These are phyloP conservation scores for Actinia equina DNA, from an alignment of 64 coral and sea anemone genomes.

Conservation along the genomic window DNA sequence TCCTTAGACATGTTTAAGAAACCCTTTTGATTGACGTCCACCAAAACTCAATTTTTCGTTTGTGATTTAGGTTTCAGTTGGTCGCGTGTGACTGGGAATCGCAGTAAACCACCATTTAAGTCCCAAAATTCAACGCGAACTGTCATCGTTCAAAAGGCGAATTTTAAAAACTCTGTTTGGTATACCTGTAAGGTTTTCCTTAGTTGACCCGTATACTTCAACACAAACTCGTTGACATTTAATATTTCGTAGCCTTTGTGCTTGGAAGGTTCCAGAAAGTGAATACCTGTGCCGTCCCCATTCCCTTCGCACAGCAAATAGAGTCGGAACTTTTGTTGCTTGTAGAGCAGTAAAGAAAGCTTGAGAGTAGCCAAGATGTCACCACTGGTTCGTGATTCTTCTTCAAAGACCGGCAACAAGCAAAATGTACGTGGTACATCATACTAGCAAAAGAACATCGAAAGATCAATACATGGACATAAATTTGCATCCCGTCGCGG, in stretches of 20 bases:
- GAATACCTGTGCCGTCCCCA: conserved; percentile 51
- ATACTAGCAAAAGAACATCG: conserved; percentile 3
- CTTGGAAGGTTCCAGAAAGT: conserved; percentile 49
- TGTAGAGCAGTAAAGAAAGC: neutral
- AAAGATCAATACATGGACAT: neutral
- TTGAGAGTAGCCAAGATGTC: conserved; percentile 4
- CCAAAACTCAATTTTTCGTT: too few relatives aligned
- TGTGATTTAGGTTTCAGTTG: too few relatives aligned
- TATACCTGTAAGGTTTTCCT: conserved; percentile 14
- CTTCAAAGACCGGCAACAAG: conserved; percentile 42
- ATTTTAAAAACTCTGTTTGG: too few relatives aligned
- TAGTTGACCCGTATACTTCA: neutral
- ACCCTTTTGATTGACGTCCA: too few relatives aligned
- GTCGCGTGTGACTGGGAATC: too few relatives aligned
- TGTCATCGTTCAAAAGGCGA: too few relatives aligned
- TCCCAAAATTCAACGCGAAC: too few relatives aligned
- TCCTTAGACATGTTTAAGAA: too few relatives aligned
- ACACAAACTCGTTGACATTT: conserved; percentile 1
- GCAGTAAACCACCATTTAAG: too few relatives aligned
- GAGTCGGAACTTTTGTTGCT: conserved; percentile 37
- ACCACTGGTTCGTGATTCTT: conserved; percentile 5
- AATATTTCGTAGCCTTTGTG: conserved; percentile 42
- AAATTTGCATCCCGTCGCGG: too few relatives aligned
- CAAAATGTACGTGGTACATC: conserved; percentile 43
- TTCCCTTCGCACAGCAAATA: conserved; percentile 53